Conservation (phyloP, 2,888 invertebrate genomes). For the Protonemura montana region DNA sequence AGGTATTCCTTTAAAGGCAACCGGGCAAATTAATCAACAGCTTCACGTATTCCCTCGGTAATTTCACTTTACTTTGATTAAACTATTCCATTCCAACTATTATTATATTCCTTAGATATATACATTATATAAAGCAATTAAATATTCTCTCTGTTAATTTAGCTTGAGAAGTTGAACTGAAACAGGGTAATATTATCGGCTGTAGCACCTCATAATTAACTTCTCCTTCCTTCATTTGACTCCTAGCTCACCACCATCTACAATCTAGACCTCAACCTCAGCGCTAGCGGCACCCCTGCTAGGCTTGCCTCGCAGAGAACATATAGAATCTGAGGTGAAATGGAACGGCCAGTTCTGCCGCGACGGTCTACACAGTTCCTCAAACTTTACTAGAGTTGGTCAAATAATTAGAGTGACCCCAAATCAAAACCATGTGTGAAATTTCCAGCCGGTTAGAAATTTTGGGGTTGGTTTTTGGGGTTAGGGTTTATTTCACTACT, state of each 20-base stretch:
- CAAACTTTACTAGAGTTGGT: neutral
- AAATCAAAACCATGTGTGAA: neutral
- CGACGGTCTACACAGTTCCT: neutral
- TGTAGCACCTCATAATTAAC: slow-evolving; percentile 22
- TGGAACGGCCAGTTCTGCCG: neutral
- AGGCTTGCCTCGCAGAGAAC: neutral
- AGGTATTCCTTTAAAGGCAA: neutral
- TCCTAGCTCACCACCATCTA: neutral
- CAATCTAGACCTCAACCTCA: neutral
- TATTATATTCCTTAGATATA: slow-evolving; percentile 30
- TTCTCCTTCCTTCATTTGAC: slow-evolving; percentile 16
- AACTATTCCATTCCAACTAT: slow-evolving; percentile 35
- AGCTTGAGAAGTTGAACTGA: neutral
- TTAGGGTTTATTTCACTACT: too few relatives aligned
- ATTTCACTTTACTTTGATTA: slow-evolving; percentile 36
- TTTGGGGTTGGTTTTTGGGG: neutral
- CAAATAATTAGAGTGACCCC: neutral
- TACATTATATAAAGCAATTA: slow-evolving; percentile 31
- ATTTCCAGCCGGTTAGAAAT: neutral
- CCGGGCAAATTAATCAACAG: slow-evolving; percentile 18
- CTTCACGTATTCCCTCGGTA: slow-evolving; percentile 21
- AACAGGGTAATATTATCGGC: slow-evolving; percentile 19
- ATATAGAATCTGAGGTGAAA: neutral
- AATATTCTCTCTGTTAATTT: neutral
- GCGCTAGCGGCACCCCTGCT: neutral